Evolutionary conservation across 2,888 invertebrate species (phyloP), one percentile per base, ranked within the genome.

Genomic region (Standfussiana lucernea): DNA sequence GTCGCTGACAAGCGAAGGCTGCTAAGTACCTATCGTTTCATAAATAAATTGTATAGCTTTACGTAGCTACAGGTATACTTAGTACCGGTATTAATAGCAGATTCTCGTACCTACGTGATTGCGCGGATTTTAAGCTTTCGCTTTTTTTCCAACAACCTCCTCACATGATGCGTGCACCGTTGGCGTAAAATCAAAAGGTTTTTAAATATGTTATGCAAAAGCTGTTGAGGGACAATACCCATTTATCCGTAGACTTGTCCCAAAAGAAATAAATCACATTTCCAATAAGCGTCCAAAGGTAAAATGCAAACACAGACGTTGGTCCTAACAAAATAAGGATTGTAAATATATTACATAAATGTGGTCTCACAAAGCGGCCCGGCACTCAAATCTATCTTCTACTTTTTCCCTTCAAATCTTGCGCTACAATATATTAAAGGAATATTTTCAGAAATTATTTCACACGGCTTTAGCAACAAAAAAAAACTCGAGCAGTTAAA

Each of bases 1-100:
- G 94, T 91, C 92, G 93, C 92, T 93, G 94, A 94, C 95, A 96
- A 94, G 93, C 93, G 92, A 91, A 92, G 91, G 93, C 91, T 92
- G 91, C 89, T 91, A 92, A 92, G 93, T 93, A 94, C 93, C 90
- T 91, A 92, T 91, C 90, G 89, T 89, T 90, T 92, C 92, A 92
- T 93, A 94, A 94, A 93, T 93, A 94, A 92, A 91, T 90, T 91
- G 87, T 89, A 88, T 85, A 89, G 74, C 80, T 68, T 77, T 75
- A 80, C 62, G 37, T 81, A 64, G 53, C 37, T 76, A 81, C 79
- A 86, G 71, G 75, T 84, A 83, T 68, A 82, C 50, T 77, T 70
- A 76, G 42, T 72, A 61, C 50, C 32, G 50, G 40, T 75, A 89
- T 79, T 83, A 78, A 77, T 62, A 72, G 64, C 79, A 77, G 74